These are phyloP conservation scores for Xerus rutilus DNA, from an alignment of 2,797 vertebrate species.

Conservation along the genomic window DNA sequence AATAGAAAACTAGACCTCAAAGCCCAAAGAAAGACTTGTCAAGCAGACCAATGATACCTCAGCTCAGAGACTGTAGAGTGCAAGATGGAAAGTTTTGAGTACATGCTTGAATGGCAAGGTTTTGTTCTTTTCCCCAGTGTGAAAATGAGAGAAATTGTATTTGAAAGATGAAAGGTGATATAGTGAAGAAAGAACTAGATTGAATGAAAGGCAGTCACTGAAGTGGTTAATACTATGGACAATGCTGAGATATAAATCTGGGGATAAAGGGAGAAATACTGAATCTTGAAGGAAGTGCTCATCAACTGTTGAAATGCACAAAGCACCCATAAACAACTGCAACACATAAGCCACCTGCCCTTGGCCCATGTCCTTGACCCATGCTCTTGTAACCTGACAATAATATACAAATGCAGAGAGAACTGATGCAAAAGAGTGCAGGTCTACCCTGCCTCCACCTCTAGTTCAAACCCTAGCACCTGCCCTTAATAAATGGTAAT, in stretches of 20 bases:
- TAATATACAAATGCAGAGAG: too few species aligned
- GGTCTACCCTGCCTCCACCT: too few species aligned
- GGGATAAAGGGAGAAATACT: too few species aligned
- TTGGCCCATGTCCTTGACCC: too few species aligned
- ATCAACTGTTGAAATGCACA: too few species aligned
- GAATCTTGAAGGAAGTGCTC: too few species aligned
- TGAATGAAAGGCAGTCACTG: neutral
- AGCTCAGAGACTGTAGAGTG: neutral
- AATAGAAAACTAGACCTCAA: neutral
- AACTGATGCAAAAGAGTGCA: too few species aligned
- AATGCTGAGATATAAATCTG: neutral
- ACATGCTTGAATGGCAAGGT: neutral
- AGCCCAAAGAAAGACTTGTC: neutral
- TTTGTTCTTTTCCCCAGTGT: neutral
- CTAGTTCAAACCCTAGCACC: too few species aligned
- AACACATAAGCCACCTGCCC: too few species aligned
- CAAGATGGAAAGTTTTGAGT: neutral
- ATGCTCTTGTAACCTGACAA: too few species aligned
- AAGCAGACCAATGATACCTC: neutral
- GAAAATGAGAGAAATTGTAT: neutral
- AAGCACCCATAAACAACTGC: too few species aligned
- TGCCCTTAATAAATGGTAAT: too few species aligned
- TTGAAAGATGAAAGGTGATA: neutral
- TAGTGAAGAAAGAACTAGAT: neutral
- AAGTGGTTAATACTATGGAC: neutral